phyloP scores from a whole-genome alignment of 1,140 invertebrate species.

The Hydropsyche tenuis region DNA sequence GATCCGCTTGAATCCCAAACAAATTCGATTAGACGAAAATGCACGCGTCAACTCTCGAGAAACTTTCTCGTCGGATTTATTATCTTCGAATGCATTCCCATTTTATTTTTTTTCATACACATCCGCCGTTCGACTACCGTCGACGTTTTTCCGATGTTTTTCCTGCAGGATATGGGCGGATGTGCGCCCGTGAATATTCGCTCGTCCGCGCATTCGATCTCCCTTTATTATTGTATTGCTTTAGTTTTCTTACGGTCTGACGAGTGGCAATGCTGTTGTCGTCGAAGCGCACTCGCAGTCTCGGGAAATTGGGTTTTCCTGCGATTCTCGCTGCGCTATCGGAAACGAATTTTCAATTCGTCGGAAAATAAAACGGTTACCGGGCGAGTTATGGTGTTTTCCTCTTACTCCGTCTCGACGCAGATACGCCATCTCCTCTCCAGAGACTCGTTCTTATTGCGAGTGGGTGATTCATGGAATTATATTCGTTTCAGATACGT shows the following conservation, averaged over 20 bases:
- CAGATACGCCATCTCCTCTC: too few relatives aligned
- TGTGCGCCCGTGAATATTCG: too few relatives aligned
- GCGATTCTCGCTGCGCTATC: conserved; percentile 8
- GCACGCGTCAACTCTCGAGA: neutral
- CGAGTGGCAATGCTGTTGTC: neutral
- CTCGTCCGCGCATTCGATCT: conserved; percentile 28
- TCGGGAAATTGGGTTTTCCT: conserved; percentile 33
- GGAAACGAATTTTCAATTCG: conserved; percentile 30
- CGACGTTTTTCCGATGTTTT: neutral
- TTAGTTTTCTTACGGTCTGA: conserved; percentile 31
- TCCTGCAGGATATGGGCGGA: neutral
- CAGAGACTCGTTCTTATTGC: too few relatives aligned
- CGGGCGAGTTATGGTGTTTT: conserved; percentile 15
- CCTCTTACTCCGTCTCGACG: neutral
- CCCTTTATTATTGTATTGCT: conserved; percentile 37
- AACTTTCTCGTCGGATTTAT: neutral
- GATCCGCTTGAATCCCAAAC: too few relatives aligned
- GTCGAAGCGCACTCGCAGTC: neutral
- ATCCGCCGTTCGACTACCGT: too few relatives aligned
- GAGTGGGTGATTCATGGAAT: too few relatives aligned
- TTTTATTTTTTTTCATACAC: too few relatives aligned
- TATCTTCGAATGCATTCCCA: too few relatives aligned
- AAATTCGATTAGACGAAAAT: too few relatives aligned
- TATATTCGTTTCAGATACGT: too few relatives aligned
- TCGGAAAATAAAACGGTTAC: conserved; percentile 25